These are phyloP conservation scores for Cybosia mesomella DNA, from an alignment of 2,888 invertebrate species.

Conservation along the genomic window DNA sequence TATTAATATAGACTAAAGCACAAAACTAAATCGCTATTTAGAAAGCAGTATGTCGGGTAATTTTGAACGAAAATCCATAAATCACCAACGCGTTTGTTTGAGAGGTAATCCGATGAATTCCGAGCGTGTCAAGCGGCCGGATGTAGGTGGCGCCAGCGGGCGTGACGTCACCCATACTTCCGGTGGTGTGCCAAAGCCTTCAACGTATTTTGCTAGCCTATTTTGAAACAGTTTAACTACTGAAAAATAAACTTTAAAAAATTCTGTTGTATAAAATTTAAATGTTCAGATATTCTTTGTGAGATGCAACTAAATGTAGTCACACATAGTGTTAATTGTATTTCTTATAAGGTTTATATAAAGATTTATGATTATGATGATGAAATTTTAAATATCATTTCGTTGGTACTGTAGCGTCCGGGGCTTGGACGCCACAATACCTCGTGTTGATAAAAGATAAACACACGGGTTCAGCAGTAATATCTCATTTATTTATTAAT, in stretches of 20 bases:
- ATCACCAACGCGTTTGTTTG: conserved; percentile 50
- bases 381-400: no score
- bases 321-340: no score
- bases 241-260: neutral
- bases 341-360: no score
- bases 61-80: conserved; percentile 46
- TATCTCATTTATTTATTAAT: no score
- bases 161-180: conserved; percentile 62
- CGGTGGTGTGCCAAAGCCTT: conserved; percentile 56
- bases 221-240: conserved; percentile 42
- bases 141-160: conserved; percentile 59
- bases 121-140: conserved; percentile 60
- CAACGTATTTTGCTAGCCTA: conserved; percentile 49
- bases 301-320: no score
- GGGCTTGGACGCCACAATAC: no score
- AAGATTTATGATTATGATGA: no score
- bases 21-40: neutral
- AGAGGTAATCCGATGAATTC: conserved; percentile 53
- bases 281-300: no score
- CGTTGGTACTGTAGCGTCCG: no score
- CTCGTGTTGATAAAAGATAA: no score
- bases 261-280: neutral
- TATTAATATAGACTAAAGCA: neutral
- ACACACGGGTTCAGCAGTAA: no score
- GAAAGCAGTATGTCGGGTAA: neutral